phyloP scores from a whole-genome alignment of 2,113 vertebrate genomes.

The Rhegmatorhina hoffmannsi region DNA sequence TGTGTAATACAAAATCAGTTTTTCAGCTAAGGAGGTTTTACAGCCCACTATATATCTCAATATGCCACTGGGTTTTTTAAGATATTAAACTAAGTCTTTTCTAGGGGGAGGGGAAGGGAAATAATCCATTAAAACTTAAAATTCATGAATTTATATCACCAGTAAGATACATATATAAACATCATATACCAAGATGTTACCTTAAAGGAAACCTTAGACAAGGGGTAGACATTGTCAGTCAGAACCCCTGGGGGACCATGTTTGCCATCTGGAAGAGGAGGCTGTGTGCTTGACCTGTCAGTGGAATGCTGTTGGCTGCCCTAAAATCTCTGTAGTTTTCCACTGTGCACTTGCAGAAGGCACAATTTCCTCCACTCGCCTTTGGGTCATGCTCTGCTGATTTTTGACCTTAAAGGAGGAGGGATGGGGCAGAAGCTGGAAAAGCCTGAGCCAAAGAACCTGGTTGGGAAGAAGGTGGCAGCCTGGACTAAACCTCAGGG shows the following conservation, averaged over 20 bases:
- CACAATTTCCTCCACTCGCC: neutral
- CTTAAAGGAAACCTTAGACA: neutral
- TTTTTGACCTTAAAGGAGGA: neutral
- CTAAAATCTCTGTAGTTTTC: neutral
- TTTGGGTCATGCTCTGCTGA: neutral
- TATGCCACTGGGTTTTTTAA: neutral
- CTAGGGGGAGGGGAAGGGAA: neutral
- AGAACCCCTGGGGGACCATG: neutral
- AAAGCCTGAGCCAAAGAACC: neutral
- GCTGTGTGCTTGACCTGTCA: neutral
- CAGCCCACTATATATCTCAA: neutral
- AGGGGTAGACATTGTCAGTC: neutral
- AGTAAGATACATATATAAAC: too few species aligned
- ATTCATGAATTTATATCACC: neutral
- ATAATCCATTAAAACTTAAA: neutral
- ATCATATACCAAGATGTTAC: neutral
- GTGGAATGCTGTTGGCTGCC: neutral
- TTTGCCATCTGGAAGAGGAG: neutral
- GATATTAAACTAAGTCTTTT: neutral
- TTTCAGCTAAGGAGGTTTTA: neutral
- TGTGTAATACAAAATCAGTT: neutral
- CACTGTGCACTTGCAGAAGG: neutral
- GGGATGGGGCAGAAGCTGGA: neutral
- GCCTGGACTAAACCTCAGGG: neutral
- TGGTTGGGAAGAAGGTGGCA: neutral